A percentile compares a stretch with the other conserved stretches of the same genome.
phyloP scores from a whole-genome alignment of 2,113 vertebrate genomes.

The Micronycteris hirsuta region DNA sequence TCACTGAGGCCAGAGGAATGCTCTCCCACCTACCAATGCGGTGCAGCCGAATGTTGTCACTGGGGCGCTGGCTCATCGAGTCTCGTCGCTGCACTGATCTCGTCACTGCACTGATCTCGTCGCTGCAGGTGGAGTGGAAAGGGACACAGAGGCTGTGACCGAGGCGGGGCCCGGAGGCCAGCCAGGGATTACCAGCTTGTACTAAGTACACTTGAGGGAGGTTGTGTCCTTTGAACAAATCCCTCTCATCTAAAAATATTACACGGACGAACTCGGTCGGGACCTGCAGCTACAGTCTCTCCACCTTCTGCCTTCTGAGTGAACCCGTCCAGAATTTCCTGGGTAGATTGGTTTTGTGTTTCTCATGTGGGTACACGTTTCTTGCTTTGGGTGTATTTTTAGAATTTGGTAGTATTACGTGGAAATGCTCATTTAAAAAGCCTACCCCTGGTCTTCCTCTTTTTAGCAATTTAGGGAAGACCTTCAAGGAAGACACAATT shows the following conservation, averaged over 20 bases:
- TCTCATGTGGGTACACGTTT: neutral
- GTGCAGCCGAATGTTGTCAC: neutral
- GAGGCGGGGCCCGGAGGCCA: neutral
- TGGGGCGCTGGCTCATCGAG: neutral
- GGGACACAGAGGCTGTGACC: neutral
- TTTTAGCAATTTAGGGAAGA: neutral
- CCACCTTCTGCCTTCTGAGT: neutral
- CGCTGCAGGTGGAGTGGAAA: neutral
- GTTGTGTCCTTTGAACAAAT: neutral
- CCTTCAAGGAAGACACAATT: neutral
- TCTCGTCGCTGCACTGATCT: neutral
- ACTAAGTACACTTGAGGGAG: neutral
- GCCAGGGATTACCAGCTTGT: neutral
- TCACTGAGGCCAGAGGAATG: neutral
- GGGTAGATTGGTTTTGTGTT: neutral
- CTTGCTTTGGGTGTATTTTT: neutral
- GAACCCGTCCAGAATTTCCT: constrained; percentile 8
- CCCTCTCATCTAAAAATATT: neutral
- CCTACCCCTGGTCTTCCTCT: neutral
- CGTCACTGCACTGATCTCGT: too few species aligned
- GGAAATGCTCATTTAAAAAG: constrained; percentile 6
- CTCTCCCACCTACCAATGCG: neutral
- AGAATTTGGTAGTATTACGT: neutral
- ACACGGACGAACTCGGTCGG: neutral
- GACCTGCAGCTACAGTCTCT: neutral